These are phyloP conservation scores for Micropoecilia bifurca DNA, from an alignment of 2,797 vertebrate species.

Conservation along the genomic window DNA sequence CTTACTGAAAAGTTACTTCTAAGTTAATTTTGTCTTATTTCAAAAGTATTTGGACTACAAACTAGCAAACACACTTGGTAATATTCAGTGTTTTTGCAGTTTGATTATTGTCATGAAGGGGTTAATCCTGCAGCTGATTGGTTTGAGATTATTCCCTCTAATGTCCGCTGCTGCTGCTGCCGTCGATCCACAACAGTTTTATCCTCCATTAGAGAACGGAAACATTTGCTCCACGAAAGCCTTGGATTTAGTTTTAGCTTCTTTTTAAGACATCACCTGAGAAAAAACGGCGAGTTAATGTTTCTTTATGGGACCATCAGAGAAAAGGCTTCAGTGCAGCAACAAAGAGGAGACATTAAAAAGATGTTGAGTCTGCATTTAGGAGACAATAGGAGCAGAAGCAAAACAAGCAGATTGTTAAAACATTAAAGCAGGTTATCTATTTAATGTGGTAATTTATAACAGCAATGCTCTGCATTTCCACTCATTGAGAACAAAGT, in stretches of 20 bases:
- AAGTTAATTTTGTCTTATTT: no score
- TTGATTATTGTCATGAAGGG: not conserved
- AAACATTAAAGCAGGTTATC: conserved; percentile 24
- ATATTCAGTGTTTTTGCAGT: not conserved
- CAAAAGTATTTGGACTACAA: no score
- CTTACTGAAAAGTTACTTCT: no score
- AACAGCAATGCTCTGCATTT: not conserved
- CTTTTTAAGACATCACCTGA: conserved; percentile 1
- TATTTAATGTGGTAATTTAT: conserved; percentile 30
- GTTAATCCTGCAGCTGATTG: not conserved
- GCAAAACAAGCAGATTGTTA: conserved; percentile 25
- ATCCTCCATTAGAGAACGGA: conserved; percentile 1
- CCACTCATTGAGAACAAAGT: conserved; percentile 3
- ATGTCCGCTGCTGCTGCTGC: not conserved
- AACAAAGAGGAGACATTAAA: conserved; percentile 15
- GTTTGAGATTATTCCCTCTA: not conserved
- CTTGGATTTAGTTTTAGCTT: conserved; percentile 9
- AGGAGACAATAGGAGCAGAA: conserved; percentile 15
- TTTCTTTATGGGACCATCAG: conserved; percentile 11
- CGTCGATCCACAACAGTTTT: not conserved
- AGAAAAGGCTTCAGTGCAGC: conserved; percentile 6
- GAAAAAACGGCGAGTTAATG: conserved; percentile 6
- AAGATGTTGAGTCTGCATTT: conserved; percentile 24
- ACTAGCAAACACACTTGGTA: no score
- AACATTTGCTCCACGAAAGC: conserved; percentile 12